A percentile compares a stretch with the other conserved stretches of the same genome.
Conservation (phyloP, 2,113 vertebrate species). For the Phaethon lepturus region DNA sequence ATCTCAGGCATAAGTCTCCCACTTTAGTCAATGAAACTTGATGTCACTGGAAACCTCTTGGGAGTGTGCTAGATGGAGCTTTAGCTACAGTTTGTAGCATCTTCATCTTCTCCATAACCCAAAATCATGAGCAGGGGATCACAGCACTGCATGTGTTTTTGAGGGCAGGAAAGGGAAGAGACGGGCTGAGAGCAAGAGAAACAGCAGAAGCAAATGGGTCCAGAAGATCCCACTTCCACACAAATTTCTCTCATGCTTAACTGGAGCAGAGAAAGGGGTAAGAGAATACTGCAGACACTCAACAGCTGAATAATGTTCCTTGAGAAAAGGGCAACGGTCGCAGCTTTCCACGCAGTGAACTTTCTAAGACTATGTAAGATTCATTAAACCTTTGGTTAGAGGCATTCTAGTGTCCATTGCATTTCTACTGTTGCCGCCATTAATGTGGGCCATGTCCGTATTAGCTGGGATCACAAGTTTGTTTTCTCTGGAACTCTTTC, state of each 20-base stretch:
- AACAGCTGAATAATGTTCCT: background rate
- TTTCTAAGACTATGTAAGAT: background rate
- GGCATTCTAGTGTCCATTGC: background rate
- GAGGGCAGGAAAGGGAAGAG: background rate
- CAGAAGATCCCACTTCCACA: conserved; percentile 9
- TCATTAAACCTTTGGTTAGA: background rate
- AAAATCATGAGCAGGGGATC: background rate
- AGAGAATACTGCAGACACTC: background rate
- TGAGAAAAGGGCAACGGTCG: background rate
- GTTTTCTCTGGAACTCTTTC: conserved; percentile 80
- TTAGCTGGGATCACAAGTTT: conserved; percentile 69
- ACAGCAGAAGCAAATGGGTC: background rate
- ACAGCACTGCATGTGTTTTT: background rate
- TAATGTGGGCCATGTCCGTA: conserved; percentile 56
- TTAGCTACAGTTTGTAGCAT: background rate
- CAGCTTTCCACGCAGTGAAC: background rate
- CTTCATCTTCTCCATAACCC: background rate
- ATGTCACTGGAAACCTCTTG: background rate
- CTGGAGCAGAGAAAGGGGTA: background rate
- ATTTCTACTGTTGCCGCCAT: conserved; percentile 37
- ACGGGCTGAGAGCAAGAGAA: background rate
- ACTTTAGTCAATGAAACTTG: background rate
- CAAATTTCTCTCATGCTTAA: background rate
- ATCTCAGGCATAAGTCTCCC: background rate
- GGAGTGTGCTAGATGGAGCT: background rate